These are phyloP conservation scores for Lates japonicus DNA, from an alignment of 2,797 vertebrate genomes.

Conservation along the genomic window DNA sequence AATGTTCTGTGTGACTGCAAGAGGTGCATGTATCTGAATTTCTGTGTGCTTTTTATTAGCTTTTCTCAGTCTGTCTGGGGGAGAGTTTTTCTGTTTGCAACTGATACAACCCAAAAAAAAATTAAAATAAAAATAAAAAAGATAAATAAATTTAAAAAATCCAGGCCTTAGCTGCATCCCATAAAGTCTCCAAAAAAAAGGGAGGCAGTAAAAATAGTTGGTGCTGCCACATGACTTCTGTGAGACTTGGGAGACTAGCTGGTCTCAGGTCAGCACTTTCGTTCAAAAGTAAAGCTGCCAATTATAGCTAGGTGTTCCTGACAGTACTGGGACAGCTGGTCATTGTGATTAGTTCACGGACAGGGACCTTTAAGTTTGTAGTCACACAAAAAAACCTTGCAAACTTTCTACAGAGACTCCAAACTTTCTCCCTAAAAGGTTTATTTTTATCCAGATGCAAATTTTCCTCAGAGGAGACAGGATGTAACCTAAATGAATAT, in stretches of 20 bases:
- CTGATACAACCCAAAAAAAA: background rate
- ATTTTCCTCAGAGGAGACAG: background rate
- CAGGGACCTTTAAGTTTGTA: slow-evolving; percentile 52
- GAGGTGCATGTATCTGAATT: background rate
- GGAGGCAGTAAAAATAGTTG: slow-evolving; percentile 57
- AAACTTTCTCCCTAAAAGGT: background rate
- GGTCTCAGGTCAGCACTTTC: slow-evolving; percentile 60
- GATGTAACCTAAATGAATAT: background rate
- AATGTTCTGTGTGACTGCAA: background rate
- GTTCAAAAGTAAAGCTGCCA: slow-evolving; percentile 64
- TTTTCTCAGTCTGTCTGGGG: background rate
- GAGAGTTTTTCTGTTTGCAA: background rate
- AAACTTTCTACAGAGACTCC: slow-evolving; percentile 23
- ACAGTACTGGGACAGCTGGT: slow-evolving; percentile 72
- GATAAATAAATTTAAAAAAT: background rate
- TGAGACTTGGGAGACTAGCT: slow-evolving; percentile 51
- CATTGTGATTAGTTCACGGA: slow-evolving; percentile 66
- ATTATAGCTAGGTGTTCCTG: slow-evolving; percentile 63
- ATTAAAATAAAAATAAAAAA: slow-evolving; percentile 7
- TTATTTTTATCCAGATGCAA: slow-evolving; percentile 23
- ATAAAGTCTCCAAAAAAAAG: slow-evolving; percentile 36
- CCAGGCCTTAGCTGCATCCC: slow-evolving; percentile 19
- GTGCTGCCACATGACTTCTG: slow-evolving; percentile 44
- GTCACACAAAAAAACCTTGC: slow-evolving; percentile 9
- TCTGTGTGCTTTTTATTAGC: background rate